Evolutionary conservation across 2,113 vertebrate species (phyloP), one percentile per base, ranked within the genome.

Genomic region (Vicugna pacos): DNA sequence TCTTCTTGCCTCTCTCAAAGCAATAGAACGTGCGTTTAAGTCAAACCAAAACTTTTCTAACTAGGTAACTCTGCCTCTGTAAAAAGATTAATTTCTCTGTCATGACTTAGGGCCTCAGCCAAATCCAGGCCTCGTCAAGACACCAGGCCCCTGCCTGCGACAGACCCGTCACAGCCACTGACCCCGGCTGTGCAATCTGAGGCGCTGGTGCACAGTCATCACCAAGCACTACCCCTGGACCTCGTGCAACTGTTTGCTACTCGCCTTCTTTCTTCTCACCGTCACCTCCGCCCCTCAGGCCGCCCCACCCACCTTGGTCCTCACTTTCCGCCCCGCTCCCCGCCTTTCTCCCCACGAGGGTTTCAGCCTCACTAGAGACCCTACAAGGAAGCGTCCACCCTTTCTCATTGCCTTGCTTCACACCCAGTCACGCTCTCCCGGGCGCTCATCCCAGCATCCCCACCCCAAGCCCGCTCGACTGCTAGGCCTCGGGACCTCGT

Each of bases 401-500:
- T 35, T 70, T 9, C 54, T 20, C 60, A 0, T 76, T 10, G 52
- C 28, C 38, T n/a, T 1, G 9, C 6, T 14, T 67, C 48, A 38
- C 38, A 24, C 20, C 8, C 20, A 26, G 22, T 26, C n/a, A 79
- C 52, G 56, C 20, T 13, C 32, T 35, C 75, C 3, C 0, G 1
- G 7, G 35, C 4, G 0, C 26, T 38, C 70, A 30, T 6, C 58
- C 69, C 64, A 3, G 16, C 19, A 3, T 50, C 14, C 50, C 20
- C 50, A 32, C 28, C 48, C 32, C 19, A 30, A 42, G 2, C 2
- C 15, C 38, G 7, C 46, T 2, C 26, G 10, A 9, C 48, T 7
- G 5, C n/a, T 2, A 3, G 0, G 4, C 5, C 6, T 0, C 2
- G 0, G 0, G 1, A 77, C 42, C 77, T 15, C 10, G 2, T 48